A percentile compares a stretch with the other conserved stretches of the same genome.
phyloP scores from a whole-genome alignment of 2,888 invertebrate genomes.

The Coelinius sp. region DNA sequence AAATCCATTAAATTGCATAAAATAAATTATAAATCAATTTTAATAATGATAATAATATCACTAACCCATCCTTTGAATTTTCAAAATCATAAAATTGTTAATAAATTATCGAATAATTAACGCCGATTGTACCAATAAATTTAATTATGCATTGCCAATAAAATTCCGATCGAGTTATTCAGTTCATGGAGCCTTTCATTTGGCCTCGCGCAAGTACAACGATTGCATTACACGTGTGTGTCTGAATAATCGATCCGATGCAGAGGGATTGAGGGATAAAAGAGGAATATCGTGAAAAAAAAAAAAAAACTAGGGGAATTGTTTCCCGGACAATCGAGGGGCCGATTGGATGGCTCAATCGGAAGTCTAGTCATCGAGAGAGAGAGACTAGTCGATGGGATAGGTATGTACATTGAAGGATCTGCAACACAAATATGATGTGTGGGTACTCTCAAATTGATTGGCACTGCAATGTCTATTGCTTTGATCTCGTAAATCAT shows the following conservation, averaged over 20 bases:
- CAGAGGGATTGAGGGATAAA: not conserved
- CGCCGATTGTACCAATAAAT: conserved; percentile 41
- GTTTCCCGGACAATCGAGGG: conserved; percentile 19
- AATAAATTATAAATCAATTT: too few species aligned
- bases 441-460: not conserved
- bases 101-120: not conserved
- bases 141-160: conserved; percentile 38
- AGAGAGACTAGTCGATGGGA: not conserved
- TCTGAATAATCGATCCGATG: conserved; percentile 5
- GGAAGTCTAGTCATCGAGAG: not conserved
- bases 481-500: not conserved
- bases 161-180: conserved; percentile 34
- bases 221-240: not conserved
- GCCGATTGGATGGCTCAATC: conserved; percentile 11
- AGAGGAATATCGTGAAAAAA: not conserved
- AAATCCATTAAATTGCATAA: too few species aligned
- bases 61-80: too few species aligned
- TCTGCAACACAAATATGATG: conserved; percentile 4
- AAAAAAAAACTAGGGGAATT: not conserved
- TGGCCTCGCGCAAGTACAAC: conserved; percentile 1
- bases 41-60: too few species aligned
- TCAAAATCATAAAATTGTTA: too few species aligned
- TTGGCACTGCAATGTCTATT: not conserved
- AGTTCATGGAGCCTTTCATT: conserved; percentile 19
- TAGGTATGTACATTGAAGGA: not conserved